These are phyloP conservation scores for Hephaestus fuliginosus DNA, from an alignment of 2,797 vertebrate species.

Conservation along the genomic window DNA sequence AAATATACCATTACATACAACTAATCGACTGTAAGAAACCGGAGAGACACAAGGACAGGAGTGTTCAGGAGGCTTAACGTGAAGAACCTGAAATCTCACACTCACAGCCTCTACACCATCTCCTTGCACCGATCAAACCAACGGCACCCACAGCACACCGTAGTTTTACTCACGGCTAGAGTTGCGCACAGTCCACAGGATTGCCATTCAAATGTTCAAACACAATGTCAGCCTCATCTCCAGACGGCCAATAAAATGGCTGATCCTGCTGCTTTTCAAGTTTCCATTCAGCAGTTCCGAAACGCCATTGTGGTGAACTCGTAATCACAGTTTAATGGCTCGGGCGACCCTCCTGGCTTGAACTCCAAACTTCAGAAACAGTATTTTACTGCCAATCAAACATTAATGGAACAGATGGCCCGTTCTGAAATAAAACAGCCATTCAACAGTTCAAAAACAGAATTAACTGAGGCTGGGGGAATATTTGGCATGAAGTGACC, in stretches of 20 bases:
- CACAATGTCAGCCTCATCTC: slow-evolving; percentile 42
- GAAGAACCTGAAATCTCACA: slow-evolving; percentile 28
- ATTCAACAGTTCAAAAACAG: slow-evolving; percentile 56
- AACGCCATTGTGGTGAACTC: slow-evolving; percentile 40
- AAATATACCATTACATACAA: slow-evolving; percentile 14
- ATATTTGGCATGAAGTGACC: slow-evolving; percentile 58
- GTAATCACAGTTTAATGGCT: slow-evolving; percentile 53
- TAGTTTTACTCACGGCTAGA: neutral
- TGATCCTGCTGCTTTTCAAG: slow-evolving; percentile 42
- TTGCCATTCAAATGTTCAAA: slow-evolving; percentile 32
- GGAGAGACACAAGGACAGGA: neutral
- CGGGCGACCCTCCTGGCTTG: slow-evolving; percentile 28
- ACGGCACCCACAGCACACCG: neutral
- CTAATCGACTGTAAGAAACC: slow-evolving; percentile 26
- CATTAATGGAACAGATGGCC: slow-evolving; percentile 66
- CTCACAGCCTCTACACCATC: neutral
- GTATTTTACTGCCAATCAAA: slow-evolving; percentile 63
- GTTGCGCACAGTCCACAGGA: neutral
- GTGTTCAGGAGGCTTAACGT: slow-evolving; percentile 1
- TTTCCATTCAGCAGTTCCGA: slow-evolving; percentile 36
- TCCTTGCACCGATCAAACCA: slow-evolving; percentile 12
- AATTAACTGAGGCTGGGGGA: slow-evolving; percentile 50
- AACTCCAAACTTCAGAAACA: slow-evolving; percentile 55
- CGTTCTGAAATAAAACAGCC: slow-evolving; percentile 52
- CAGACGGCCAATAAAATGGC: slow-evolving; percentile 38